Evolutionary conservation across 1,140 invertebrate species (phyloP).

Genomic region (Paramacrobiotus metropolitanus): DNA sequence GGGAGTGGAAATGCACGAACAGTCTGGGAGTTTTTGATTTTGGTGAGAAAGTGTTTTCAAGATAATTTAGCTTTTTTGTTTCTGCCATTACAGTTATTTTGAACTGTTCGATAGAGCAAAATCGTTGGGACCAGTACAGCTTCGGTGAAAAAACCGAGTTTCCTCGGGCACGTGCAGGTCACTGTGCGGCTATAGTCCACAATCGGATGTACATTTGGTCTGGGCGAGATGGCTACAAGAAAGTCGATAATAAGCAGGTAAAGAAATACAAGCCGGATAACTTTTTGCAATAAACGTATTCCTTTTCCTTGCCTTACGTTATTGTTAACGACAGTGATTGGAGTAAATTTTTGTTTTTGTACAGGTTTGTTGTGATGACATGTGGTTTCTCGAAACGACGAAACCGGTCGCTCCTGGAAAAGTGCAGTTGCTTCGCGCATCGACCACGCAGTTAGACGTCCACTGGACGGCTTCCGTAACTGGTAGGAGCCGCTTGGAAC

Average conservation of each 20-base stretch:
- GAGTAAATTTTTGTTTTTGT: too few species aligned
- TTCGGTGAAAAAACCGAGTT: constrained; percentile 20
- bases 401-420: constrained; percentile 62
- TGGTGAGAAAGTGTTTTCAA: background rate
- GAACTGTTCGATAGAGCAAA: background rate
- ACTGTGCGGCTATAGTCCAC: constrained; percentile 85
- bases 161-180: constrained; percentile 78
- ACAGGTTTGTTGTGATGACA: constrained; percentile 91
- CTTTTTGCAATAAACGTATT: constrained; percentile 10
- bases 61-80: background rate
- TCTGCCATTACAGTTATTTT: constrained; percentile 3
- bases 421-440: constrained; percentile 74
- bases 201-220: constrained; percentile 92
- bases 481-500: constrained; percentile 8
- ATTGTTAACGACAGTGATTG: background rate
- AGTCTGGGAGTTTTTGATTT: too few species aligned
- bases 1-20: constrained; percentile 98
- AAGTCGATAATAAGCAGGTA: constrained; percentile 99
- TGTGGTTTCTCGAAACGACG: constrained; percentile 92
- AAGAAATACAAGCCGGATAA: constrained; percentile 15
- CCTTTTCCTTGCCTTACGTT: too few species aligned
- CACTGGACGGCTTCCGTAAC: too few species aligned
- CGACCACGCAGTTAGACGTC: constrained; percentile 72
- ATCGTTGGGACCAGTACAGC: background rate
- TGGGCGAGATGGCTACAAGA: constrained; percentile 84